Base-by-base conservation (phyloP, 2,888 invertebrate species). In the Alviniconcha strummeri region DNA sequence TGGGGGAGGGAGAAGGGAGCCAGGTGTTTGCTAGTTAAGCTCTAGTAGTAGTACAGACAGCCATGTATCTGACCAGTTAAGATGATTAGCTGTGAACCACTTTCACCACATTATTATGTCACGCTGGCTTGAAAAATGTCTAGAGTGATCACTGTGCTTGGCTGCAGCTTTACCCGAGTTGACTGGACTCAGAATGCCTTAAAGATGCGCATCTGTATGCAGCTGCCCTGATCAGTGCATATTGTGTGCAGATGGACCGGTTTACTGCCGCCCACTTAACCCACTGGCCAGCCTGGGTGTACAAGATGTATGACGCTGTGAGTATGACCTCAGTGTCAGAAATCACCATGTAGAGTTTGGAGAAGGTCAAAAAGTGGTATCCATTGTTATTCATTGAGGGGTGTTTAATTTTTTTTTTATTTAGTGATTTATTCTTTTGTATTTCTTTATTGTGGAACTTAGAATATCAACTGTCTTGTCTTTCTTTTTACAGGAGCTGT, bases 241-340 rank as follows among this genome's bases (percentile, higher is more conserved):
- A 36, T 36, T 36, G 36, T 36, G 36, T 77, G 67, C 86, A 93
- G 93, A 86, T 92, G 15, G 89, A 92, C 84, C 88, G 90, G 81
- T 90, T 92, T 83, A 88, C 91, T 56, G 89, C 91, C 90, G 94
- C 96, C 3, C 91, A 94, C 54, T 94, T 95, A 79, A 96, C 96
- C 0, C 93, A 94, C 19, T 96, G 96, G 96, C 96, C 96, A 4
- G 93, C 94, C 3, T 96, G 96, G 95, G 95, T 96, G 0, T 96
- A 96, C 90, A 95, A 95, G 86, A 95, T 95, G 90, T 96, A 96
- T 89, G 95, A 96, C 89, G 92, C 94, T 87, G 94, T 93, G 90
- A 91, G 93, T 92, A 17, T 36, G 36, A 3, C 36, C 36, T n/a
- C 72, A 5, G 13, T 52, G 36, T 64, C 11, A 64, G 11, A 64